Base-by-base conservation (phyloP, 2,797 vertebrate genomes). In the Pogonophryne albipinna region DNA sequence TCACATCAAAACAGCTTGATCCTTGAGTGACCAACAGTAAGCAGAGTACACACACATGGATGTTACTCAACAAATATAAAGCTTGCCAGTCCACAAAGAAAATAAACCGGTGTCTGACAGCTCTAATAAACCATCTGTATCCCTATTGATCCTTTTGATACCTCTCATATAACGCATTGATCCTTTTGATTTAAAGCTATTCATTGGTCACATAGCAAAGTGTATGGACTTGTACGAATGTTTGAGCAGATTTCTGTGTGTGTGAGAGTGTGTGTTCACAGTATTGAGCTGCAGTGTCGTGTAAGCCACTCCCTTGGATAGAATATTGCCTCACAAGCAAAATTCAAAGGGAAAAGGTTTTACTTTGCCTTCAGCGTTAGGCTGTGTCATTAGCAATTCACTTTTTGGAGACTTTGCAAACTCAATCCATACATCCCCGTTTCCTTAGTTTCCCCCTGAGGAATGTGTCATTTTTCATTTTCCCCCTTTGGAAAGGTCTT, bases 261-360 rank as follows among this genome's bases (percentile, higher is more conserved):
- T 71, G 38, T 17, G 17, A 23, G 41, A 27, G 31, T 1, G 34
- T 64, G 31, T 51, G 11, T 5, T 47, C 5, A 13, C 27, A 70
- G 65, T 78, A 82, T 79, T 75, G 81, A 86, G 79, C 84, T 82
- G 72, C 73, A 81, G 67, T 79, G 62, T 76, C 75, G 71, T 76
- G 51, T 67, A 73, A 85, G 81, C 78, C 69, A 73, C 72, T 90
- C 69, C 68, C 66, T 88, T 31, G 49, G 76, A 85, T 77, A 68
- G 77, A 87, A 92, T 91, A 90, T 87, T 85, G 89, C 92, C 76
- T 91, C 84, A 72, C 68, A 78, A 92, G 90, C 93, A 92, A 78
- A 92, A 90, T 89, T 86, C 81, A 77, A 84, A 91, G 74, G 85
- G 86, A 87, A 86, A 91, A 84, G 89, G 87, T 88, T 92, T 91